Conservation (phyloP, 2,797 vertebrate species). For the Gila robusta region DNA sequence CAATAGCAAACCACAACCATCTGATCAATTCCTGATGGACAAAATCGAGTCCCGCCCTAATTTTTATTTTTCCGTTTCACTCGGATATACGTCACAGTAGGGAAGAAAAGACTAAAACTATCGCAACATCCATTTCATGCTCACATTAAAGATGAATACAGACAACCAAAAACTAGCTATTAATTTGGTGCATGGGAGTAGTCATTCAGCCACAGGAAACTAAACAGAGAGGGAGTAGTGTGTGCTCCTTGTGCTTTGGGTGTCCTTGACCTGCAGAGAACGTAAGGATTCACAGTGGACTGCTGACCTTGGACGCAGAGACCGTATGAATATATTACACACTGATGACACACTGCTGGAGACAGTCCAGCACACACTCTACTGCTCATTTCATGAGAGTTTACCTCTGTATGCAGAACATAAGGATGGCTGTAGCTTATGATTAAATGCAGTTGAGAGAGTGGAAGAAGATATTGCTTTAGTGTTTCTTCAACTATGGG, state of each 20-base stretch:
- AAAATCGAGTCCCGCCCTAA: neutral
- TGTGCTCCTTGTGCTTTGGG: conserved; percentile 6
- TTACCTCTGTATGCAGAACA: conserved; percentile 1
- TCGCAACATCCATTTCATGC: neutral
- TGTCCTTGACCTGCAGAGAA: conserved; percentile 43
- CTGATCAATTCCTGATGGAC: neutral
- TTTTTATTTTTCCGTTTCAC: neutral
- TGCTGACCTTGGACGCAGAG: conserved; percentile 22
- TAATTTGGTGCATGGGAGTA: neutral
- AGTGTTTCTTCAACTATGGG: neutral
- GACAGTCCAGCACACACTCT: conserved; percentile 20
- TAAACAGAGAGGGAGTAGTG: neutral
- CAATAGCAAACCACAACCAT: neutral
- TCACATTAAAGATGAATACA: neutral
- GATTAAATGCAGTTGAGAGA: conserved; percentile 38
- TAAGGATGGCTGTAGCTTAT: neutral
- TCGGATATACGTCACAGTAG: neutral
- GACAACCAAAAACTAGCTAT: neutral
- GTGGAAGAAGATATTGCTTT: neutral
- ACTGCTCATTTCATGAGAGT: neutral
- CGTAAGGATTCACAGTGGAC: neutral
- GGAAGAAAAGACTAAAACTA: neutral
- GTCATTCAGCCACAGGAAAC: neutral
- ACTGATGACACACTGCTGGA: conserved; percentile 50
- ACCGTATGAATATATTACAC: conserved; percentile 56